Conservation (phyloP, 2,888 invertebrate species). For the Eurois occulta region DNA sequence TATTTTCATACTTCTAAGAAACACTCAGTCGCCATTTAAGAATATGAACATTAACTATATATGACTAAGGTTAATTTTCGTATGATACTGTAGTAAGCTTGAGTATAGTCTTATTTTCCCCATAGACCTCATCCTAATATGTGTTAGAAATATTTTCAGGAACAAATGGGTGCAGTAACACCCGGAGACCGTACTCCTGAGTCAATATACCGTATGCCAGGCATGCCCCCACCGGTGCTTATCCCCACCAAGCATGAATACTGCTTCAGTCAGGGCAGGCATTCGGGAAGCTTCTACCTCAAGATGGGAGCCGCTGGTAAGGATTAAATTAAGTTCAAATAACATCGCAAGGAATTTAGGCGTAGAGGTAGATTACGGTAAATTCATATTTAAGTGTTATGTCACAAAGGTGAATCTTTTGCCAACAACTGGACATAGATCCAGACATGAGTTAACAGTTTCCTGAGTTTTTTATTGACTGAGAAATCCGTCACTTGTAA, state of each 20-base stretch:
- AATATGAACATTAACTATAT: background rate
- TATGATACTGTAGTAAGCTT: background rate
- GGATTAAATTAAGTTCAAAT: conserved; percentile 11
- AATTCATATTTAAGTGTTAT: background rate
- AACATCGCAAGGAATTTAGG: background rate
- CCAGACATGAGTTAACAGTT: background rate
- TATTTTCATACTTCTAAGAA: background rate
- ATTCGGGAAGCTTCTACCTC: conserved; percentile 93
- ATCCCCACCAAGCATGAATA: conserved; percentile 89
- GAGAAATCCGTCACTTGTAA: background rate
- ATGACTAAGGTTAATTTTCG: background rate
- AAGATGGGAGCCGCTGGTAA: conserved; percentile 94
- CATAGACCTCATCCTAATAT: background rate
- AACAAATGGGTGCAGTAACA: conserved; percentile 66
- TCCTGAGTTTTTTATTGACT: background rate
- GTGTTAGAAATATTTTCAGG: conserved; percentile 63
- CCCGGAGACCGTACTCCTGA: conserved; percentile 79
- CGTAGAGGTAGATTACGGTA: background rate
- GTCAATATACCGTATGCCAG: conserved; percentile 63
- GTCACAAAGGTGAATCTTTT: background rate
- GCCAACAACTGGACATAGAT: background rate
- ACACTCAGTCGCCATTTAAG: background rate
- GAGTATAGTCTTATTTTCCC: background rate
- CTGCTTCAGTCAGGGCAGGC: conserved; percentile 92
- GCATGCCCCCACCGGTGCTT: conserved; percentile 82